Conservation (phyloP, 2,797 vertebrate genomes). For the Scolopax bukidnonensis region DNA sequence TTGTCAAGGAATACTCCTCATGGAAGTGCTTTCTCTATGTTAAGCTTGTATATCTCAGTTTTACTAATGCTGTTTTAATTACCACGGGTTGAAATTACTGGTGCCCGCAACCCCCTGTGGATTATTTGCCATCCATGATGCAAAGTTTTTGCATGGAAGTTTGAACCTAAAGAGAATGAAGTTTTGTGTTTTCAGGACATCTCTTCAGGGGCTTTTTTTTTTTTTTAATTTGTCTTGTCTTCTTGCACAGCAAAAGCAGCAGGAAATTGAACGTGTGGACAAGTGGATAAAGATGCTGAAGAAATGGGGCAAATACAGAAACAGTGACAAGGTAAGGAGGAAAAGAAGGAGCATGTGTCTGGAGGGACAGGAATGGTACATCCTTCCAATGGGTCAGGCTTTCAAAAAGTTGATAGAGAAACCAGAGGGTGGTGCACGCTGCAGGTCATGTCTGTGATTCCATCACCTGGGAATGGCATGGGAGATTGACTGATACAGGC, state of each 20-base stretch:
- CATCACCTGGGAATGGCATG: neutral
- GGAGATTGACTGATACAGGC: neutral
- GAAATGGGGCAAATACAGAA: constrained; percentile 90
- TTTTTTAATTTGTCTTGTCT: neutral
- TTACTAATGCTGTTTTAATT: neutral
- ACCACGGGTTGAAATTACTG: neutral
- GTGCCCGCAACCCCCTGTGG: neutral
- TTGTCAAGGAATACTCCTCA: neutral
- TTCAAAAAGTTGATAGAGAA: neutral
- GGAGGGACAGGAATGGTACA: fast-evolving
- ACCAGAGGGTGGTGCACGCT: neutral
- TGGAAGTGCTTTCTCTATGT: neutral
- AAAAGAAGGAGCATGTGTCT: neutral
- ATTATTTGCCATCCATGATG: neutral
- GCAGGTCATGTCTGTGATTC: neutral
- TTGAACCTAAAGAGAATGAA: neutral
- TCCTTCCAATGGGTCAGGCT: neutral
- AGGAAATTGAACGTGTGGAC: constrained; percentile 86
- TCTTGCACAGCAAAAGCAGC: constrained; percentile 84
- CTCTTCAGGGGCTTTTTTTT: neutral
- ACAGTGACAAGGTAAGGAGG: constrained; percentile 84
- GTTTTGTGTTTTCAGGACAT: neutral
- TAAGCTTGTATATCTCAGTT: neutral
- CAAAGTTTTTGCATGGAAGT: neutral
- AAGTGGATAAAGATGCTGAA: constrained; percentile 94